Base-by-base conservation (phyloP, 2,113 vertebrate species). In the Channa maculata region DNA sequence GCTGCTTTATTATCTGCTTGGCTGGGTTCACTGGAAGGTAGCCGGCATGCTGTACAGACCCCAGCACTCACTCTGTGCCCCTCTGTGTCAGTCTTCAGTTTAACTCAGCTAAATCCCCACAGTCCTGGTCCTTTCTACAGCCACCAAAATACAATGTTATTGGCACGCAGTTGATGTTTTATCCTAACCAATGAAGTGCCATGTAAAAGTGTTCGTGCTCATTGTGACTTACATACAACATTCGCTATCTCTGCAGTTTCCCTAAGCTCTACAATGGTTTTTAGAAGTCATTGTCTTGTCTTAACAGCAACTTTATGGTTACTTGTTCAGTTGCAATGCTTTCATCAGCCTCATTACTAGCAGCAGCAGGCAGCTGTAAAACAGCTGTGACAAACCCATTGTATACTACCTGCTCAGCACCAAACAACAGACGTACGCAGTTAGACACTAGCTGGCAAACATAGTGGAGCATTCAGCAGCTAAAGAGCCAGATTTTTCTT, bases 1-100 rank as follows among this genome's bases (percentile, higher is more conserved):
- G 64, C 71, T 77, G 46, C 73, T 76, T 86, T 76, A 86, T 87
- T 85, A 74, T 74, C 82, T 85, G 71, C 80, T 77, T 68, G 82
- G 71, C 53, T 80, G 68, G 71, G 66, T 73, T 43, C 60, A 82
- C 41, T 82, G 60, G 68, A 85, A 74, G 46, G 51, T 9, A 52
- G 70, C 63, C 37, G n/a, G 24, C 24, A 24, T 24, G 1, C 24
- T 24, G 24, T 24, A 49, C 62, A 66, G 41, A 71, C 14, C 37
- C 43, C 62, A 41, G n/a, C 33, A 11, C n/a, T 41, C 39, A 49
- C 53, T 39, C 2, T 3, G 24, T 24, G 24, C 24, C 24, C 24
- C 24, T 24, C 24, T 24, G 24, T 24, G 24, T 24, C 24, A 24
- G 15, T 37, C 48, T 46, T 52, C 65, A 62, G 41, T 48, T 37